Conservation (phyloP, 2,113 vertebrate genomes). For the Psophia crepitans region DNA sequence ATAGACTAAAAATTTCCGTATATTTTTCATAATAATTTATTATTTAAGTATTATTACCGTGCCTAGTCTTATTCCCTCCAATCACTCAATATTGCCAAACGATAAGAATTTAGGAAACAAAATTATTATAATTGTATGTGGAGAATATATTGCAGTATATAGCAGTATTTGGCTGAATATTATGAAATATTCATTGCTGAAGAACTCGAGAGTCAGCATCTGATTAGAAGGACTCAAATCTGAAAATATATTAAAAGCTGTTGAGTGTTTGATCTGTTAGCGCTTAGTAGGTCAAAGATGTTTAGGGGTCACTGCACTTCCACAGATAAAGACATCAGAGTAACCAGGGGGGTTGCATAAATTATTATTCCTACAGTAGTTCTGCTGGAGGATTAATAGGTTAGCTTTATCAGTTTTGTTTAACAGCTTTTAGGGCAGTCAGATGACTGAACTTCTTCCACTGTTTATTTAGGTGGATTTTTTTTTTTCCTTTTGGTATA, state of each 20-base stretch:
- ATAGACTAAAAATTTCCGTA: not conserved
- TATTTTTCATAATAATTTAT: not conserved
- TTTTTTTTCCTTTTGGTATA: not conserved
- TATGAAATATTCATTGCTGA: not conserved
- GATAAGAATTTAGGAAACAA: not conserved
- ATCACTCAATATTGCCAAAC: not conserved
- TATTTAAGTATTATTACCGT: not conserved
- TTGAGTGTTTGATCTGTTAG: slow-evolving; percentile 42
- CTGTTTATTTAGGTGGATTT: not conserved
- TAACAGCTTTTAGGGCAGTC: not conserved
- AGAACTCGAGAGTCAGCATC: not conserved
- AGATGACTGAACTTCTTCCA: slow-evolving; percentile 29
- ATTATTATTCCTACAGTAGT: slow-evolving; percentile 52
- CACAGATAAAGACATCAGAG: slow-evolving; percentile 36
- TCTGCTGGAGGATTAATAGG: slow-evolving; percentile 58
- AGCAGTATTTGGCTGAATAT: not conserved
- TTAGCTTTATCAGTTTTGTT: slow-evolving; percentile 48
- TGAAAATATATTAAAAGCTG: slow-evolving; percentile 17
- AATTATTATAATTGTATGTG: not conserved
- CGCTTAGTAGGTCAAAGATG: slow-evolving; percentile 49
- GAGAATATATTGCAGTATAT: not conserved
- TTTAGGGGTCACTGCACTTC: slow-evolving; percentile 50
- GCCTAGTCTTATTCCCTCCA: not conserved
- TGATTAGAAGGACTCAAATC: not conserved
- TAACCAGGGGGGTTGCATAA: slow-evolving; percentile 9